Base-by-base conservation (phyloP, 2,113 vertebrate genomes). In the Monopterus albus region DNA sequence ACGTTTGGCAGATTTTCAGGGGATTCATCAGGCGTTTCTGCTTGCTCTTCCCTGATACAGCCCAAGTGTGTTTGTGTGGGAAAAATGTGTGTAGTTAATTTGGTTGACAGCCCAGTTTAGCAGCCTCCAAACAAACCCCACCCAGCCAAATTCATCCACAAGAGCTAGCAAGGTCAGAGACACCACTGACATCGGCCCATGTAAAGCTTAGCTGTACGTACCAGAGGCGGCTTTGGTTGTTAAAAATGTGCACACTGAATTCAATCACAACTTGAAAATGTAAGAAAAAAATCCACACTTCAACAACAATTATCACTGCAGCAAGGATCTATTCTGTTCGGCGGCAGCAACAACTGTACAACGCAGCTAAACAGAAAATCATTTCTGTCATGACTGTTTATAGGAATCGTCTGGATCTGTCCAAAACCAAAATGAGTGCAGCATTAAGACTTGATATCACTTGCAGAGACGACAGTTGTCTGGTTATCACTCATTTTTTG, bases 1-100 rank as follows among this genome's bases (percentile, higher is more conserved):
- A 26, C 64, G 67, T 77, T 82, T 77, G 82, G 82, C 72, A 8
- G 65, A 39, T 56, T 68, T 57, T 82, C 69, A 80, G 8, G 39
- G 8, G 35, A 67, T 88, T 72, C 51, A 9, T 77, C 78, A 81
- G 73, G 43, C 7, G 7, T 46, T 70, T 60, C 50, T 0, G 49
- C 42, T 66, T 59, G 63, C 11, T 56, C 53, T 52, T 20, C 47
- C 42, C 72, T 15, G 50, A 71, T 73, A 33, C 17, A 74, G 60
- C 46, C 47, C 13, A 4, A 53, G 23, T 52, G 51, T 73, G 79
- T 78, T 60, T 75, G 15, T 62, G 46, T 31, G 55, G 36, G 0
- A 33, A 25, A 59, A 20, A 50, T 53, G 57, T 53, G 72, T 66
- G 57, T 17, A 66, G 77, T 61, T 51, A 13, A 67, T 68, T 63